A percentile compares a stretch with the other conserved stretches of the same genome.
phyloP scores from a whole-genome alignment of 2,888 invertebrate genomes.

The Dyspetes luteomarginatus region DNA sequence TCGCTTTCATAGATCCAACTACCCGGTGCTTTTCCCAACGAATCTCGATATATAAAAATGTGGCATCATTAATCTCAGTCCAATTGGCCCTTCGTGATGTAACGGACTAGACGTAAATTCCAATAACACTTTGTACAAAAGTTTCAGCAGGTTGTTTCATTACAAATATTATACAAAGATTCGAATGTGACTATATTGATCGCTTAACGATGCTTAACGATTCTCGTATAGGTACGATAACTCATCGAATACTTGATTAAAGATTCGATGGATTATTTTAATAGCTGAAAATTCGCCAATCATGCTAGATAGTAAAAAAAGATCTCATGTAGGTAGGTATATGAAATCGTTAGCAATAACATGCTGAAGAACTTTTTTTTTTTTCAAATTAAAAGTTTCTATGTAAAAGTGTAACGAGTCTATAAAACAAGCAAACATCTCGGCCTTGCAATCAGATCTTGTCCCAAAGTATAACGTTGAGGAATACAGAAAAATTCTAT shows the following conservation, averaged over 20 bases:
- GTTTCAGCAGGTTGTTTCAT: background rate
- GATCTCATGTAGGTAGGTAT: too few species aligned
- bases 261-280: too few species aligned
- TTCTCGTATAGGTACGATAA: background rate
- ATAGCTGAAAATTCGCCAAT: too few species aligned
- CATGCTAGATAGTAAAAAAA: too few species aligned
- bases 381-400: too few species aligned
- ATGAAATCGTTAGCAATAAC: too few species aligned
- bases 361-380: too few species aligned
- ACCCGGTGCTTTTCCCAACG: too few species aligned
- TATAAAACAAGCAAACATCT: background rate
- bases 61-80: conserved; percentile 54
- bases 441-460: conserved; percentile 37
- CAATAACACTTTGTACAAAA: background rate
- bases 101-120: background rate
- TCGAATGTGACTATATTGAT: background rate
- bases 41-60: too few species aligned
- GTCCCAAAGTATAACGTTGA: background rate
- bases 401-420: too few species aligned
- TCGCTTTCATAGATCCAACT: too few species aligned
- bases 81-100: conserved; percentile 46
- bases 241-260: too few species aligned
- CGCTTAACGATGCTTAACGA: background rate
- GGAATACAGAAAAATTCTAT: conserved; percentile 25
- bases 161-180: background rate